Conservation (phyloP, 2,888 invertebrate genomes). For the Eristalis intricaria region DNA sequence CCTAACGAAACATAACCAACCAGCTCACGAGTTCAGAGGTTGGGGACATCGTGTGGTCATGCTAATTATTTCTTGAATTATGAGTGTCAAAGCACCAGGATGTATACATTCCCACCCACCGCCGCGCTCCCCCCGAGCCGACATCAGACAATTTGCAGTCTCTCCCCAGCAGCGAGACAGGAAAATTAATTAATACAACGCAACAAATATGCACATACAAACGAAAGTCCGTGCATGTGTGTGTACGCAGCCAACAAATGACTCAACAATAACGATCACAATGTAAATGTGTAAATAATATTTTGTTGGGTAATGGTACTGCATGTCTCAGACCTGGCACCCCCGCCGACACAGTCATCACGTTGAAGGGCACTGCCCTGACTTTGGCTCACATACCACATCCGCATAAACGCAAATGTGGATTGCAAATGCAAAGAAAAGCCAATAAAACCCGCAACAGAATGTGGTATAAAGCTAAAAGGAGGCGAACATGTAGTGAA, state of each 20-base stretch:
- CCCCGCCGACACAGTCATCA: constrained; percentile 14
- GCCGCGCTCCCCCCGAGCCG: not conserved
- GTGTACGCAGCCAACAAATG: not conserved
- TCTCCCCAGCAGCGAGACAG: constrained; percentile 6
- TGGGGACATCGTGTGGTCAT: not conserved
- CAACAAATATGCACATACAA: not conserved
- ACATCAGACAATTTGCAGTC: not conserved
- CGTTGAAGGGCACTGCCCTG: constrained; percentile 46
- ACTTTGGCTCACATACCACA: constrained; percentile 16
- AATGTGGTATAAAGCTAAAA: constrained; percentile 34
- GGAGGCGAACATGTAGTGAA: not conserved
- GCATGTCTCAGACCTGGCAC: constrained; percentile 5
- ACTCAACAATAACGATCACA: constrained; percentile 45
- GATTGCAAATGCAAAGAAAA: constrained; percentile 23
- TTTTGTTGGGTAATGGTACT: constrained; percentile 25
- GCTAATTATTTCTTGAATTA: not conserved
- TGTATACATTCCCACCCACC: constrained; percentile 1
- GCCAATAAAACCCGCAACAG: constrained; percentile 52
- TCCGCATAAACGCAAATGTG: not conserved
- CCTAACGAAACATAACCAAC: not conserved
- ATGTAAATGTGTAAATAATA: constrained; percentile 46
- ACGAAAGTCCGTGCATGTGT: not conserved
- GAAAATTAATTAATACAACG: constrained; percentile 49
- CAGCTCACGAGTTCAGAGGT: not conserved
- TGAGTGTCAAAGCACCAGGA: constrained; percentile 45